Evolutionary conservation across 2,113 vertebrate species (phyloP), one percentile per base, ranked within the genome.

Genomic region (Proteles cristata): DNA sequence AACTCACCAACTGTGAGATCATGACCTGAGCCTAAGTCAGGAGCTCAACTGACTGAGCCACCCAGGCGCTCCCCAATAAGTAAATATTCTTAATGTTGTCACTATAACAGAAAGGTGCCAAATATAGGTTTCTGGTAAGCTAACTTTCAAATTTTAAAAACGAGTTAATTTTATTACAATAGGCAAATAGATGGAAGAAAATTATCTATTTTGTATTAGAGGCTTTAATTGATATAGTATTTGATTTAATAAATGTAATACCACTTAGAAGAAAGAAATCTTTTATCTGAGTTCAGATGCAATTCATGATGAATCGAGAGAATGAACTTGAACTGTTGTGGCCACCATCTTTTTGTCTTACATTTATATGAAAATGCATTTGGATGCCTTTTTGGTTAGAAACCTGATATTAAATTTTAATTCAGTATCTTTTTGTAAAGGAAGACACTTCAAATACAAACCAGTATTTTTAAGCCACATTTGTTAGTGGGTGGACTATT

Each of bases 371-470:
- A 90, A 88, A 80, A 77, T 71, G 2, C 10, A 50, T 58, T 80
- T 94, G 33, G 17, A 50, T 82, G 33, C 12, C 55, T 83, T 85
- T 94, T 31, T 65, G 53, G 3, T 68, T 23, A 0, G 16, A 89
- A 55, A 94, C 7, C 82, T 66, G 25, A 39, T 63, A 8, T 71
- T 86, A 79, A 88, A 58, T 9, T 90, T 90, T 66, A 80, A 81
- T 69, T 81, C 19, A 96, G 6, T 79, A 74, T 17, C 33, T 83
- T 5, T 45, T 95, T 48, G 10, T n/a, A 77, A 82, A 94, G 11
- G 11, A 73, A 95, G 63, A 85, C n/a, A 81, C 83, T 55, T 81
- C 53, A 94, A 93, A 92, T 61, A 61, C 4, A 73, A 84, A 85
- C 45, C 61, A 66, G 26, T 7, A 63, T 50, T 85, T 92, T 96